Evolutionary conservation across 30 jellyfish, hydroid and myxozoan genomes (phyloP).

Genomic region (Clytia hemisphaerica): DNA sequence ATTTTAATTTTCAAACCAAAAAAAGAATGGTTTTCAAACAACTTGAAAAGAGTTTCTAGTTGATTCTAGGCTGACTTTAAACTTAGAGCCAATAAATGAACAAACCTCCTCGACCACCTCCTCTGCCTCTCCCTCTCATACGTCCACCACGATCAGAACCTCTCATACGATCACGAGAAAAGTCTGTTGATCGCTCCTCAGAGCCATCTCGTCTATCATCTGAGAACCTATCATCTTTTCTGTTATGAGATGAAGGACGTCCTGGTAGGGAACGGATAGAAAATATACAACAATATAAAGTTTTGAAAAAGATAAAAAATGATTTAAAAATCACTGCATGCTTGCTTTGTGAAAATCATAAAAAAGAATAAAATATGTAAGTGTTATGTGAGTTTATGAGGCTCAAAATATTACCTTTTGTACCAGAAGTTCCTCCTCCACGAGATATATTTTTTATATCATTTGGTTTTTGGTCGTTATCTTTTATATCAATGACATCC

Average conservation of each 20-base stretch:
- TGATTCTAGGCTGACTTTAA: no score
- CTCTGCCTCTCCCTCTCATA: slow-evolving; percentile 28
- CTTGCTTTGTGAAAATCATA: no score
- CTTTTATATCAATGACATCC: no score
- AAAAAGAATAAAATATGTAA: no score
- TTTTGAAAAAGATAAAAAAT: neutral
- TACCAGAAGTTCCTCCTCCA: neutral
- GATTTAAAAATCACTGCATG: neutral
- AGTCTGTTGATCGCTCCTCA: slow-evolving; percentile 8
- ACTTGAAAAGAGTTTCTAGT: no score
- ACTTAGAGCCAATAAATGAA: no score
- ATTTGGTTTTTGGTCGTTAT: neutral
- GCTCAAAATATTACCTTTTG: neutral
- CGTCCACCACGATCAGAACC: slow-evolving; percentile 18
- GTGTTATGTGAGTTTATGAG: no score
- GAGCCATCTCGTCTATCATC: slow-evolving; percentile 1
- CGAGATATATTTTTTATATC: neutral
- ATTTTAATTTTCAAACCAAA: no score
- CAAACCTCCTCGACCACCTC: no score
- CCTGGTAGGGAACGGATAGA: neutral
- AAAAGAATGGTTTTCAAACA: no score
- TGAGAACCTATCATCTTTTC: slow-evolving; percentile 10
- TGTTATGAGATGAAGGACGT: neutral
- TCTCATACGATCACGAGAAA: neutral
- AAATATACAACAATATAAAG: neutral